These are phyloP conservation scores for Chelmon rostratus DNA, from an alignment of 2,797 vertebrate genomes.

Conservation along the genomic window DNA sequence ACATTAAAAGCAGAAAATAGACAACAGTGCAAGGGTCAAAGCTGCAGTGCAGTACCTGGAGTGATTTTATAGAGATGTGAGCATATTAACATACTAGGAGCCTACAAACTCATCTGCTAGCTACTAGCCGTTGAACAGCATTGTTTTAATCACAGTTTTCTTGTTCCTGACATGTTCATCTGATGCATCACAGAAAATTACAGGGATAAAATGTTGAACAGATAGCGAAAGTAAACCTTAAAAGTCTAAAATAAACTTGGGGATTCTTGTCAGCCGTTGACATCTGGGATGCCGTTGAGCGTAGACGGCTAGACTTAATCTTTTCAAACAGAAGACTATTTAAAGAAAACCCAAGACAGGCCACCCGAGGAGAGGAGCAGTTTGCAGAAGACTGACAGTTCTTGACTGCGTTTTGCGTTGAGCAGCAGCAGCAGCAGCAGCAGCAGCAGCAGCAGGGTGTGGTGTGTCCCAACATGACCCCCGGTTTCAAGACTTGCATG, in stretches of 20 bases:
- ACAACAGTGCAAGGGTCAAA: constrained; percentile 69
- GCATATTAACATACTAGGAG: constrained; percentile 52
- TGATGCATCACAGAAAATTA: constrained; percentile 15
- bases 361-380: constrained; percentile 52
- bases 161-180: constrained; percentile 24
- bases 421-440: constrained; percentile 46
- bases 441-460: constrained; percentile 63
- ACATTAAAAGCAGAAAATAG: constrained; percentile 74
- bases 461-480: constrained; percentile 75
- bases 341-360: constrained; percentile 42
- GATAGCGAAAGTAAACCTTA: constrained; percentile 28
- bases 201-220: constrained; percentile 19
- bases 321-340: constrained; percentile 52
- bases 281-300: constrained; percentile 32
- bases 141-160: constrained; percentile 13
- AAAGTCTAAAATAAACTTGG: constrained; percentile 24
- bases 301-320: constrained; percentile 28
- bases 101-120: constrained; percentile 41
- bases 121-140: constrained; percentile 12
- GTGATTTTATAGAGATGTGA: constrained; percentile 65
- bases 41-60: constrained; percentile 28
- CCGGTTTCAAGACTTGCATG: constrained; percentile 57
- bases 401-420: constrained; percentile 57
- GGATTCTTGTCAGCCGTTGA: constrained; percentile 19
- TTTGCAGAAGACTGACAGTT: constrained; percentile 52